Percentiles rank a stretch among this genome's conserved stretches.
These are phyloP conservation scores for Glaucidium brasilianum DNA, from an alignment of 2,113 vertebrate species.

Conservation along the genomic window DNA sequence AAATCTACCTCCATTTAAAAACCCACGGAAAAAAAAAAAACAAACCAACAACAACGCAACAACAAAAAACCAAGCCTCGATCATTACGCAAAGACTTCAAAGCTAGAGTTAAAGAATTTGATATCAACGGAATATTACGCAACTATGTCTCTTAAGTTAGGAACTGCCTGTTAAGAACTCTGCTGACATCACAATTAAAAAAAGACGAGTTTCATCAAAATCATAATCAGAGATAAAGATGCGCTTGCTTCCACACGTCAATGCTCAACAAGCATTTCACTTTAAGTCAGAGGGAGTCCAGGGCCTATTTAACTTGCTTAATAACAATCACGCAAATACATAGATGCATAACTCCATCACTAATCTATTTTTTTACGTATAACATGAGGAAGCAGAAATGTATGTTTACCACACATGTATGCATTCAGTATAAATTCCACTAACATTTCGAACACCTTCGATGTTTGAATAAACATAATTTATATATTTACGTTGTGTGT, in stretches of 20 bases:
- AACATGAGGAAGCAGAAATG: background rate
- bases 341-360: background rate
- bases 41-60: background rate
- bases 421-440: background rate
- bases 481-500: background rate
- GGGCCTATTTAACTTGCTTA: background rate
- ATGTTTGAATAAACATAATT: background rate
- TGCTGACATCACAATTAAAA: background rate
- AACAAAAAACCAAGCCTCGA: background rate
- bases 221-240: constrained; percentile 36
- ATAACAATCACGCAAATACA: background rate
- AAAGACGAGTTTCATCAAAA: constrained; percentile 40
- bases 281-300: constrained; percentile 1
- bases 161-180: background rate
- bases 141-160: background rate
- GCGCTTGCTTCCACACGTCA: background rate
- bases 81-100: background rate
- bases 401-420: background rate
- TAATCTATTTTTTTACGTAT: background rate
- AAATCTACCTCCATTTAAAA: constrained; percentile 39
- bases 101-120: background rate
- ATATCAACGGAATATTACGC: background rate
- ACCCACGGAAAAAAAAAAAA: too few species aligned
- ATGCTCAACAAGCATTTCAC: background rate
- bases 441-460: background rate